Evolutionary conservation across 2,113 vertebrate genomes (phyloP), one percentile per base, ranked within the genome.

Genomic region (Phrynosoma platyrhinos): DNA sequence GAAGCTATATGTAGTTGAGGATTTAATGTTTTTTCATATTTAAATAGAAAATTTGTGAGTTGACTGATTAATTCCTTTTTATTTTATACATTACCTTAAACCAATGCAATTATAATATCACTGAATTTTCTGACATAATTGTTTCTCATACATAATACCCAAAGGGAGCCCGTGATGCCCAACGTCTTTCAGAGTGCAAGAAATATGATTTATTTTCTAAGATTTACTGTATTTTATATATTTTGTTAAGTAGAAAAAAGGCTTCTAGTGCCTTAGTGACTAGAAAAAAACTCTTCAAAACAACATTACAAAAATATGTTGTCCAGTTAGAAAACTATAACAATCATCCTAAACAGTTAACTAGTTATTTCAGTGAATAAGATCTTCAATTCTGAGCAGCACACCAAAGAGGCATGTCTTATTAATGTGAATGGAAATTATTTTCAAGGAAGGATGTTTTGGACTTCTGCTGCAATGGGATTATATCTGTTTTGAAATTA

Each of bases 1-100:
- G 47, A 53, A 88, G 87, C 47, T 93, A 95, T 94, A 95, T 94
- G 93, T 95, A 89, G 95, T 92, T 95, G 94, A 90, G 40, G 18
- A 87, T 86, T 94, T 93, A 92, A 94, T 92, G 72, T 76, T 82
- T 87, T 94, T 64, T 94, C 92, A 87, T 91, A 40, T 55, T 91
- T 91, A 93, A 95, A 96, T 89, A 36, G 89, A 91, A 66, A 87
- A 91, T 84, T 12, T 87, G 52, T 90, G 88, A 91, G 78, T 52
- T 91, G 86, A 82, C 85, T 94, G 89, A 93, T 94, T 91, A 95
- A 94, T 95, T 71, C 0, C 62, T 83, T 94, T 91, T 93, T 94
- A 88, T 91, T 94, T 92, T 89, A 84, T 88, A 0, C 84, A 52
- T 77, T 52, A 74, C 93, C 91, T 42, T 77, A 87, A 77, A 91